Base-by-base conservation (phyloP, 2,113 vertebrate genomes). In the Recurvirostra avosetta region DNA sequence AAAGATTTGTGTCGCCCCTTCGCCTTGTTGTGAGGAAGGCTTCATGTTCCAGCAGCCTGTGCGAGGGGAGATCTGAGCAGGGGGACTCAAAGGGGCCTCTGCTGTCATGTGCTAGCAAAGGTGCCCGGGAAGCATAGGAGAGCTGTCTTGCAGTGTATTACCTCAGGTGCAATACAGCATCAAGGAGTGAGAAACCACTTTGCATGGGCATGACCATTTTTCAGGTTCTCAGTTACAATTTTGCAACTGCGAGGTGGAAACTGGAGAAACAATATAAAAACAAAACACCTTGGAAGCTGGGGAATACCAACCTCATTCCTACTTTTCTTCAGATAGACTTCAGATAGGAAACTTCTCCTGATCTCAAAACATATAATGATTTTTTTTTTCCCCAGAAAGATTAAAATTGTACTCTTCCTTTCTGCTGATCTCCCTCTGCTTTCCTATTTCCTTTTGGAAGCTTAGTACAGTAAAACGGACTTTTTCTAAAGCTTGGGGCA, bases 71-170 rank as follows among this genome's bases (percentile, higher is more conserved):
- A 80, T n/a, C 21, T 45, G 52, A 50, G 52, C 29, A 26, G 26
- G 7, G 26, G 15, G 1, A 43, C 63, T 38, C 26, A 25, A 71
- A 62, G 36, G 19, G 27, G 5, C 41, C 7, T 63, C 32, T 70
- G 49, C 14, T 78, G 49, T 29, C 36, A 26, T 2, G 6, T 19
- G 43, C 61, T 50, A 70, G 18, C 21, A 34, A 15, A 84, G 61
- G 34, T 58, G 23, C 29, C 20, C 0, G 0, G 23, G 22, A 73
- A 53, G 43, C 0, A 0, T 3, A 29, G 50, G 36, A 68, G 27
- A 32, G 56, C 23, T 49, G 43, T 15, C 20, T n/a, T 15, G 50
- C n/a, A 15, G 40, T 17, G 45, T 11, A 6, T 50, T 40, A 49
- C 17, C 14, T 50, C 29, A 8, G 36, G 32, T 49, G 50, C 22